Percentiles rank a stretch among this genome's conserved stretches.
Conservation (phyloP, 1,140 invertebrate genomes). For the Pentalonia nigronervosa region DNA sequence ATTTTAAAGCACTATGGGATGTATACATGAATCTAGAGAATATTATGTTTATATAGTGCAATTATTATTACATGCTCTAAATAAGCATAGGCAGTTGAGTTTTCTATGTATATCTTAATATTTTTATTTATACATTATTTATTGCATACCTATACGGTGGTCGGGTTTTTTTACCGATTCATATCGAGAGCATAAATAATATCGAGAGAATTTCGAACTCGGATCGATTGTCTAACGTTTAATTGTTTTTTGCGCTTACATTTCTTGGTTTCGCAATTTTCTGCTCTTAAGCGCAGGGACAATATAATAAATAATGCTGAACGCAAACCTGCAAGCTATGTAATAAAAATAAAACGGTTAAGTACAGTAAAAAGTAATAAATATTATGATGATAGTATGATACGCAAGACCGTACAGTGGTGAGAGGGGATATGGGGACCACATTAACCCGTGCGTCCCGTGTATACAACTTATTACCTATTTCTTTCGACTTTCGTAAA, state of each 20-base stretch:
- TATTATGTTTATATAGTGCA: background rate
- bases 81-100: background rate
- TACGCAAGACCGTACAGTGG: background rate
- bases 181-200: background rate
- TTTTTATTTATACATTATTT: background rate
- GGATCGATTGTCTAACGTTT: background rate
- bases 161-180: background rate
- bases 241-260: background rate
- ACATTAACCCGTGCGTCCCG: background rate
- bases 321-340: background rate
- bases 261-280: background rate
- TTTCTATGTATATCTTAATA: background rate
- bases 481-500: background rate
- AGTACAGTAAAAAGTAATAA: conserved; percentile 11
- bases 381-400: background rate
- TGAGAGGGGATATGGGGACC: background rate
- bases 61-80: background rate
- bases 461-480: background rate
- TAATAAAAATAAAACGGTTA: conserved; percentile 11
- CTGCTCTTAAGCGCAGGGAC: background rate
- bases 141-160: background rate
- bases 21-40: background rate
- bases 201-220: background rate
- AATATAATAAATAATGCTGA: background rate
- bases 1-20: background rate